phyloP scores from a whole-genome alignment of 2,113 vertebrate genomes.

The Tauraco erythrolophus region DNA sequence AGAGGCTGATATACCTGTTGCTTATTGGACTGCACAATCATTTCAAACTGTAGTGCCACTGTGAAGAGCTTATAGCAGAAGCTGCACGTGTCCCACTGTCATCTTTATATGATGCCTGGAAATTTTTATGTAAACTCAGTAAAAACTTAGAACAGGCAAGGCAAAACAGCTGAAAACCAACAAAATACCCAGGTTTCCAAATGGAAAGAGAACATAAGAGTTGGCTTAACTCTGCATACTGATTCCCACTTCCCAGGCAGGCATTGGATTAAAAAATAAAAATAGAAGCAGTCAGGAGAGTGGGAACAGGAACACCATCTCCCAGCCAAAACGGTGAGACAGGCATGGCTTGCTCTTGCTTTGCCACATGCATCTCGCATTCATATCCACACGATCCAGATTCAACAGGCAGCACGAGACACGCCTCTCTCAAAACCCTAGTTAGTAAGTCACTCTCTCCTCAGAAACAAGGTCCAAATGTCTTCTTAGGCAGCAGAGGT shows the following conservation, averaged over 20 bases:
- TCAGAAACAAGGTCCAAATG: background rate
- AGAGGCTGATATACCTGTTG: background rate
- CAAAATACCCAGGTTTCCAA: background rate
- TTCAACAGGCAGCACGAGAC: background rate
- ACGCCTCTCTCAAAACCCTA: background rate
- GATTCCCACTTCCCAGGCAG: background rate
- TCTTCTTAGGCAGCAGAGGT: background rate
- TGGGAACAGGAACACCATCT: background rate
- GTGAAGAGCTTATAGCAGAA: background rate
- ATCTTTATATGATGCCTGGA: background rate
- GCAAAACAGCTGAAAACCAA: background rate
- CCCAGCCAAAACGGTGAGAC: background rate
- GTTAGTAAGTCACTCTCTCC: background rate
- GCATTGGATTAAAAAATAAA: background rate
- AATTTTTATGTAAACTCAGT: background rate
- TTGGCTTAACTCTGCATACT: background rate
- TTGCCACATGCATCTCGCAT: background rate
- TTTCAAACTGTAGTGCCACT: background rate
- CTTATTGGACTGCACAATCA: background rate
- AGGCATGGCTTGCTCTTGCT: background rate
- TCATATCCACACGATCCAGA: rapidly evolving
- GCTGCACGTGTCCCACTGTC: background rate
- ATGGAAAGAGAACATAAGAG: background rate
- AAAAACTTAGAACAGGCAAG: background rate
- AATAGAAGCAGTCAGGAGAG: background rate